A percentile compares a stretch with the other conserved stretches of the same genome.
Evolutionary conservation across 2,113 vertebrate genomes (phyloP).

Genomic region (Labeo rohita): DNA sequence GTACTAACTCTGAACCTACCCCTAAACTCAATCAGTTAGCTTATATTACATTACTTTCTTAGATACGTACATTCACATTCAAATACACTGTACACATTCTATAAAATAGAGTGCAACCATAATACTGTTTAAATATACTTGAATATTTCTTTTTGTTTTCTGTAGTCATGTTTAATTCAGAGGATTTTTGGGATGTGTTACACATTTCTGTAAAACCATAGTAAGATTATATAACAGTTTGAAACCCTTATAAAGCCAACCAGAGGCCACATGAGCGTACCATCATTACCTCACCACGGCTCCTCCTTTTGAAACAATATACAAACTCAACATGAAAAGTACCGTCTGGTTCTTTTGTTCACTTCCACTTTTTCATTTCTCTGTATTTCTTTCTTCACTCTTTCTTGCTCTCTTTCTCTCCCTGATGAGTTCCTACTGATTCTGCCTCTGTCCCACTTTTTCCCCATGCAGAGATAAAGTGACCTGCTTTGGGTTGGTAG

Average conservation of each 20-base stretch:
- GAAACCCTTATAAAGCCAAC: not conserved
- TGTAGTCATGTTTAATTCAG: not conserved
- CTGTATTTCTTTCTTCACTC: constrained; percentile 19
- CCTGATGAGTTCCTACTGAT: constrained; percentile 39
- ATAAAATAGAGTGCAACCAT: not conserved
- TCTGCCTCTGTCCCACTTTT: constrained; percentile 57
- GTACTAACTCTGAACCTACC: not conserved
- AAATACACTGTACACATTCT: not conserved
- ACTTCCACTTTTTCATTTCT: not conserved
- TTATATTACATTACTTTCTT: not conserved
- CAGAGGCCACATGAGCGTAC: not conserved
- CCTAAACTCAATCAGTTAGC: not conserved
- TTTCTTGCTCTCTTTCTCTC: constrained; percentile 21
- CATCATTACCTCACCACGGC: not conserved
- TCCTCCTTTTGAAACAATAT: not conserved
- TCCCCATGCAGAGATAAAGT: constrained; percentile 64
- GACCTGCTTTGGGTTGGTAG: constrained; percentile 77
- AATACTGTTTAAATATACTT: not conserved
- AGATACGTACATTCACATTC: not conserved
- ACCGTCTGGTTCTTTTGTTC: not conserved
- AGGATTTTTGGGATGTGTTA: not conserved
- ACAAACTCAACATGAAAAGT: constrained; percentile 11
- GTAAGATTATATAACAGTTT: constrained; percentile 36
- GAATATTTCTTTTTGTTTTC: not conserved
- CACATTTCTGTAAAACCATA: not conserved